These are phyloP conservation scores for Tyrannus savana DNA, from an alignment of 2,113 vertebrate genomes.

Conservation along the genomic window DNA sequence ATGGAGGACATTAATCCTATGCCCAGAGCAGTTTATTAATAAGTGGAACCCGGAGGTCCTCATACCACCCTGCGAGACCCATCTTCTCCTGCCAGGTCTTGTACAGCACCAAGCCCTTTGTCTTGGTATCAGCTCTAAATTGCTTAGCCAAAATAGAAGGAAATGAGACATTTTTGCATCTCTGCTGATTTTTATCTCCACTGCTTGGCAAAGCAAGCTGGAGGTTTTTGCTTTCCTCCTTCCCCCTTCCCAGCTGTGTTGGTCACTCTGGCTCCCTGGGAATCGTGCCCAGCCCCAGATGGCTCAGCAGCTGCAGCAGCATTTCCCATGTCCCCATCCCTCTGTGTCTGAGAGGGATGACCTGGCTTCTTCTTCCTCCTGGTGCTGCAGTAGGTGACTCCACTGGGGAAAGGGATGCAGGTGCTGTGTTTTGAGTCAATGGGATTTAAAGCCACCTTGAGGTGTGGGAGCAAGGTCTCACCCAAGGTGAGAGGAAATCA, in stretches of 20 bases:
- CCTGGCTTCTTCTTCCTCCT: not conserved
- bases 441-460: not conserved
- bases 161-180: slow-evolving; percentile 33
- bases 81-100: not conserved
- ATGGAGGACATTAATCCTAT: not conserved
- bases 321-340: not conserved
- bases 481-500: not conserved
- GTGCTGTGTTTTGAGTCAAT: not conserved
- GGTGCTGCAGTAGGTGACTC: not conserved
- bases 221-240: not conserved
- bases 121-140: slow-evolving; percentile 11
- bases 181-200: slow-evolving; percentile 53
- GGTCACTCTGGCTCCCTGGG: not conserved
- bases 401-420: not conserved
- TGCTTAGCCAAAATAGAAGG: slow-evolving; percentile 53
- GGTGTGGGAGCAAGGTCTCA: not conserved
- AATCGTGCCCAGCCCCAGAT: not conserved
- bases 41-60: not conserved
- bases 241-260: not conserved
- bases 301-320: not conserved
- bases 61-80: not conserved
- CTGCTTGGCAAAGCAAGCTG: not conserved
- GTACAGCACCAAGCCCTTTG: not conserved
- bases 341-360: not conserved
- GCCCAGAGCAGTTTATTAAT: not conserved